Evolutionary conservation across 2,113 vertebrate species (phyloP), one percentile per base, ranked within the genome.

Genomic region (Trematocara marginatum): DNA sequence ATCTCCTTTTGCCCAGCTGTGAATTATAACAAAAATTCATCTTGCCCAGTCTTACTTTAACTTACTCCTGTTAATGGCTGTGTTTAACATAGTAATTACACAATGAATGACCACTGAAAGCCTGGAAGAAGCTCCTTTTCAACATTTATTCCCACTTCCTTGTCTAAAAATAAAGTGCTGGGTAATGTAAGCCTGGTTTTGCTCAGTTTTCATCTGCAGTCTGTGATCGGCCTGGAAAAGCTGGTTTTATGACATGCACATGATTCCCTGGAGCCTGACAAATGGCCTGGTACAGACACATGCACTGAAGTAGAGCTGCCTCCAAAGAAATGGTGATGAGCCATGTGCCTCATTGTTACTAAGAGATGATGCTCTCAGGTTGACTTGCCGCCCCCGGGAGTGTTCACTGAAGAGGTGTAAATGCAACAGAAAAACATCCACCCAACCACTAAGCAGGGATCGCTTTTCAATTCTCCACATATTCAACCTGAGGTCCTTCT

Each of bases 211-310:
- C 80, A 52, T 90, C 89, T 87, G 38, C 42, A 51, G n/a, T 81
- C 76, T 71, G 61, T 66, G 26, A 26, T 26, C 3, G 26, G 26
- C 26, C 26, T 26, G 26, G 26, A 26, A 26, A 26, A 26, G 26
- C 26, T 26, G 31, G 7, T 57, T 82, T 94, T 90, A 94, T 93
- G 82, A 83, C 80, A 40, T 89, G 86, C 91, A 92, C 88, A 91
- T 92, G 91, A 82, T 88, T 92, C 54, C 81, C 6, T 57, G 23
- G 45, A 85, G 74, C 40, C 56, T 15, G 34, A 79, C 29, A 29
- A 31, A 42, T 29, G 35, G 59, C 49, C 54, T 56, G 54, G 79
- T 49, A 56, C 47, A 40, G 76, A 79, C 40, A 29, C 51, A 34
- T 15, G 40, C 40, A 6, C 20, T 49, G 26, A 84, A 26, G 42